Evolutionary conservation across 1,140 invertebrate genomes (phyloP).

Genomic region (Magallana ariakensis): DNA sequence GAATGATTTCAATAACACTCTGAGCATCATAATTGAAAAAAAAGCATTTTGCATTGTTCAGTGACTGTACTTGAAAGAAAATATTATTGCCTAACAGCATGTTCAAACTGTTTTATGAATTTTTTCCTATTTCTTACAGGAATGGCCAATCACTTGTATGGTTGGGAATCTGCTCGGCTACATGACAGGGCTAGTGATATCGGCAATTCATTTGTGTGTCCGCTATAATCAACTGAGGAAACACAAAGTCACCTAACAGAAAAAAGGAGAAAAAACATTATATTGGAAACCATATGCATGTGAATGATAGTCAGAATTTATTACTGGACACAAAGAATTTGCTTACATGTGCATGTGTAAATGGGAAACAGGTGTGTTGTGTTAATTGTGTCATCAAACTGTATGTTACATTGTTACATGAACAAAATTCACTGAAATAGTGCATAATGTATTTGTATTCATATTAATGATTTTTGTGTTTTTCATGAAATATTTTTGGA

Average conservation of each 20-base stretch:
- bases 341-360: no score
- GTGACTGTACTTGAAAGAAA: not conserved
- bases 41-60: not conserved
- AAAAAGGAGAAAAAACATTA: not conserved
- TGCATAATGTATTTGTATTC: no score
- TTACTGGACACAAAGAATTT: not conserved
- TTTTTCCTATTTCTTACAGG: conserved; percentile 41
- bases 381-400: no score
- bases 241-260: conserved; percentile 55
- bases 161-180: conserved; percentile 59
- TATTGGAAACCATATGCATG: no score
- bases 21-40: no score
- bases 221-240: conserved; percentile 52
- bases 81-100: not conserved
- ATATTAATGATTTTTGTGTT: no score
- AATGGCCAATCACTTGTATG: conserved; percentile 66
- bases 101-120: not conserved
- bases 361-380: no score
- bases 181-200: conserved; percentile 54
- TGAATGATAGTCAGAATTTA: no score
- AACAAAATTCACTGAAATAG: no score
- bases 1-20: no score
- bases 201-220: conserved; percentile 46
- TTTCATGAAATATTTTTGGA: no score
- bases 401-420: no score